These are phyloP conservation scores for Phorcus lineatus DNA, from an alignment of 2,888 invertebrate genomes.

Conservation along the genomic window DNA sequence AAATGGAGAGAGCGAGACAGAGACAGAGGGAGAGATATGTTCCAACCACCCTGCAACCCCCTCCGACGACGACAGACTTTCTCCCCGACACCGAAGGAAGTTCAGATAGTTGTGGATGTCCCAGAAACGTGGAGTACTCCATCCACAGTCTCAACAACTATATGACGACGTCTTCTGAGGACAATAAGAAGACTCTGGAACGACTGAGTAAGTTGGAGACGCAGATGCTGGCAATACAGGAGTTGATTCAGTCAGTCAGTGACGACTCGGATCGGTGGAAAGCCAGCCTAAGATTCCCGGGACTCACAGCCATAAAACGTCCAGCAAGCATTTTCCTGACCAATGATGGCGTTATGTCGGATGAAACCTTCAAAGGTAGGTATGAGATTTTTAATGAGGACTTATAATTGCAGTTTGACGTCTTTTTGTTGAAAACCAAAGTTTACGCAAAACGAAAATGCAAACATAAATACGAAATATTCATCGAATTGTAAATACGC, in stretches of 20 bases:
- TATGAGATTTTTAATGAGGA: no score
- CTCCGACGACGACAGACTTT: background rate
- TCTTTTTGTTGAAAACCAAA: no score
- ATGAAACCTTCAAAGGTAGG: constrained; percentile 31
- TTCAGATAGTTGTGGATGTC: constrained; percentile 12
- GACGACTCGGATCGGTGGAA: constrained; percentile 25
- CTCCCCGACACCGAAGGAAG: background rate
- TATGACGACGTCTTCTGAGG: background rate
- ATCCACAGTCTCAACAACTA: constrained; percentile 19
- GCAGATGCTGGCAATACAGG: constrained; percentile 10
- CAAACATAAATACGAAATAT: no score
- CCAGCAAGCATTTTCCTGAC: background rate
- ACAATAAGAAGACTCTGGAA: background rate
- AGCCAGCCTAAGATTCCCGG: constrained; percentile 26
- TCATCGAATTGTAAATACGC: no score
- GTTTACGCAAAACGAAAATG: no score
- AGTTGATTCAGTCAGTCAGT: constrained; percentile 12
- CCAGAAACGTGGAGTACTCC: background rate
- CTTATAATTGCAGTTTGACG: no score
- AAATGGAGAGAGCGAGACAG: background rate
- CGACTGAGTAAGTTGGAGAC: constrained; percentile 17
- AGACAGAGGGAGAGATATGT: background rate
- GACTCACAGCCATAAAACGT: constrained; percentile 8
- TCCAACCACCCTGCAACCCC: background rate
- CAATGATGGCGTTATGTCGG: constrained; percentile 1